Conservation (phyloP, 2,113 vertebrate species). For the Atlantisia rogersi region DNA sequence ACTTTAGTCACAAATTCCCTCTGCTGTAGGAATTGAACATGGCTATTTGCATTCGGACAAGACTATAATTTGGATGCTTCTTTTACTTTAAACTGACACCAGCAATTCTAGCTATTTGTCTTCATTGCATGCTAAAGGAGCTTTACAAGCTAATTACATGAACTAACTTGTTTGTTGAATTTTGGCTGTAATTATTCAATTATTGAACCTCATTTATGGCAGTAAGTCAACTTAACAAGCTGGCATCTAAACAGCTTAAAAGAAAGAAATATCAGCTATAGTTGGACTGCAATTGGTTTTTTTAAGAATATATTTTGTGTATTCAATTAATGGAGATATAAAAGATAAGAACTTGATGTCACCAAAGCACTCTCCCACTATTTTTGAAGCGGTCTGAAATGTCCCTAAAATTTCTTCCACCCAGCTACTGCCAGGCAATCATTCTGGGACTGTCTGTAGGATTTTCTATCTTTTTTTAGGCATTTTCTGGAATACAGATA, state of each 20-base stretch:
- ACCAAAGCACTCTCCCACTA: not conserved
- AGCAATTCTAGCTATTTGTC: not conserved
- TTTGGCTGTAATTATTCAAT: not conserved
- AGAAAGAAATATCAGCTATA: not conserved
- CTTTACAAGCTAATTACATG: not conserved
- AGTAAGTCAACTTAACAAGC: not conserved
- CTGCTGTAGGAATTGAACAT: not conserved
- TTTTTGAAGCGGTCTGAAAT: not conserved
- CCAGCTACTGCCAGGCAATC: not conserved
- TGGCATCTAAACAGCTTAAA: not conserved
- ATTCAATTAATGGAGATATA: not conserved
- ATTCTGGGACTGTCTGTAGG: not conserved
- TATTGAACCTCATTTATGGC: not conserved
- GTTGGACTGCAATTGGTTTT: not conserved
- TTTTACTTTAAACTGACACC: not conserved
- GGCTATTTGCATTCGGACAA: not conserved
- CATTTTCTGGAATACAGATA: not conserved
- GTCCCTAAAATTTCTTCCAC: not conserved
- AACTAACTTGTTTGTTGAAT: not conserved
- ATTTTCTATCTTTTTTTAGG: not conserved
- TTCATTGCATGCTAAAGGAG: not conserved
- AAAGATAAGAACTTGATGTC: not conserved
- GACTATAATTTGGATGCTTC: not conserved
- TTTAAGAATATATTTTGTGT: not conserved
- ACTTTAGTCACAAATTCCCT: not conserved